Conservation (phyloP, 2,113 vertebrate species). For the Willisornis vidua region DNA sequence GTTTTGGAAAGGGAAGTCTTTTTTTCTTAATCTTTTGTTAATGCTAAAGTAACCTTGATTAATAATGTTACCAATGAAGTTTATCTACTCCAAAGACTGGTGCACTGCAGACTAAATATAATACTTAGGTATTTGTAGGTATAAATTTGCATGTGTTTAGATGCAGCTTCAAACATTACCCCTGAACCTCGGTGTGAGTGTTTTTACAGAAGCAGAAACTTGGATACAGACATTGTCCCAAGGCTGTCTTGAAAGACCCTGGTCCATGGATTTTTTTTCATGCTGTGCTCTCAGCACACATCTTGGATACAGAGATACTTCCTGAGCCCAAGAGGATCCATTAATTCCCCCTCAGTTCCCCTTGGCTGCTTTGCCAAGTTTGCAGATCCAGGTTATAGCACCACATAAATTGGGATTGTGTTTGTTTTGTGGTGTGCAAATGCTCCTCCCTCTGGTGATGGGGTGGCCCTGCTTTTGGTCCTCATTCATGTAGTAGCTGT, state of each 20-base stretch:
- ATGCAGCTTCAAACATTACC: not conserved
- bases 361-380: not conserved
- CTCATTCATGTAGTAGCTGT: not conserved
- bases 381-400: not conserved
- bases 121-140: not conserved
- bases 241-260: not conserved
- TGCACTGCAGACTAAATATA: not conserved
- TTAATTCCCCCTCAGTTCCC: not conserved
- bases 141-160: not conserved
- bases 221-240: not conserved
- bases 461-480: not conserved
- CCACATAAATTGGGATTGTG: not conserved
- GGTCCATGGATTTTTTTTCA: not conserved
- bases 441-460: not conserved
- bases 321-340: not conserved
- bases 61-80: not conserved
- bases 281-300: not conserved
- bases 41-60: not conserved
- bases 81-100: not conserved
- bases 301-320: not conserved
- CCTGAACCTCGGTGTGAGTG: not conserved
- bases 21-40: not conserved
- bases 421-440: not conserved
- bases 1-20: not conserved
- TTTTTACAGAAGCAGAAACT: not conserved